These are phyloP conservation scores for Pimephales promelas DNA, from an alignment of 2,113 vertebrate genomes.

Conservation along the genomic window DNA sequence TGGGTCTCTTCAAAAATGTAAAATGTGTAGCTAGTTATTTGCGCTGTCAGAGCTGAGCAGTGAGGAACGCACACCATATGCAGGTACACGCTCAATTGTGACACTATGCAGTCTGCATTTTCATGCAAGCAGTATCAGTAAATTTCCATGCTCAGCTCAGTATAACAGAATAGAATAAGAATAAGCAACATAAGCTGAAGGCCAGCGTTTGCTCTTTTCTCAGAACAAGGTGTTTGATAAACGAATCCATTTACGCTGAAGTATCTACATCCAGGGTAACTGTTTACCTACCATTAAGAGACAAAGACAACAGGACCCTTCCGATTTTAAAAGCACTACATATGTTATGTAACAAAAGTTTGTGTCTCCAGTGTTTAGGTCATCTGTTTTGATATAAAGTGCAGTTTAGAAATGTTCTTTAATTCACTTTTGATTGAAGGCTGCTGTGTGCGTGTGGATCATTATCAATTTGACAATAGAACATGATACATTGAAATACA, in stretches of 20 bases:
- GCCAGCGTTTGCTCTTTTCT: neutral
- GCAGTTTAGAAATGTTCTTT: neutral
- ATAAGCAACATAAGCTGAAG: constrained; percentile 5
- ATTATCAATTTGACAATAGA: neutral
- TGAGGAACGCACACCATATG: neutral
- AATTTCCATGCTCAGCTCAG: constrained; percentile 4
- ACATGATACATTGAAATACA: neutral
- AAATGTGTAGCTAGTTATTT: constrained; percentile 18
- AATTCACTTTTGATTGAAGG: neutral
- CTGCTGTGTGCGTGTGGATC: neutral
- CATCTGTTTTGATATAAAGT: neutral
- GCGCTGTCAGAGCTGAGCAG: constrained; percentile 4
- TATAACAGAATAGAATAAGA: neutral
- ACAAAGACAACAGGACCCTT: neutral
- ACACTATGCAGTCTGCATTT: constrained; percentile 12
- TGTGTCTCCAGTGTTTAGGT: neutral
- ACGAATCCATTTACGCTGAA: neutral
- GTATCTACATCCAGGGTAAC: neutral
- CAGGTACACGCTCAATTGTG: neutral
- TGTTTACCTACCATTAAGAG: neutral
- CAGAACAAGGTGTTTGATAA: neutral
- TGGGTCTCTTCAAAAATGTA: constrained; percentile 3
- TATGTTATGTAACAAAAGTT: neutral
- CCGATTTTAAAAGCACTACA: neutral
- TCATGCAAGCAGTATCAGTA: constrained; percentile 1